Conservation (phyloP, 2,888 invertebrate species). For the Nomada fucata region DNA sequence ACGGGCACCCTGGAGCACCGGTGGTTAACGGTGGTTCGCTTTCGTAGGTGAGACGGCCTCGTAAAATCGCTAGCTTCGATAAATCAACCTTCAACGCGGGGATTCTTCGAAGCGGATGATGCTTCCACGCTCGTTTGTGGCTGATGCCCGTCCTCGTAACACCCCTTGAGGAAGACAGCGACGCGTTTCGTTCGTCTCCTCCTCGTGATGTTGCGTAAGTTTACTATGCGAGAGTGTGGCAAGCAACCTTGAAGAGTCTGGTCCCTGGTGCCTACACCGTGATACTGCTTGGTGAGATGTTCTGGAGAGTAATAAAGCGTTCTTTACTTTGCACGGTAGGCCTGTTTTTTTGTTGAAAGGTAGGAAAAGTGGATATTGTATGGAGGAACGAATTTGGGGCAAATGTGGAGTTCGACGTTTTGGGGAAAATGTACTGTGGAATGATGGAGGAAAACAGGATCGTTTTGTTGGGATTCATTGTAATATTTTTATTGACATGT, state of each 20-base stretch:
- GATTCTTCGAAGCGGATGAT: not conserved
- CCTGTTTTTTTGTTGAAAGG: no score
- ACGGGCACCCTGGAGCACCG: slow-evolving; percentile 12
- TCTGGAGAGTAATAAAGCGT: slow-evolving; percentile 10
- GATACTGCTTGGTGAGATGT: slow-evolving; percentile 36
- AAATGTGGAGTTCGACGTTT: no score
- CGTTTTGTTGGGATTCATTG: no score
- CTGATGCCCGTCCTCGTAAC: slow-evolving; percentile 15
- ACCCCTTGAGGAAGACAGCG: slow-evolving; percentile 12
- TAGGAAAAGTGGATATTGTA: no score
- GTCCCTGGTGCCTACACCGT: slow-evolving; percentile 43
- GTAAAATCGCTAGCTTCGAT: slow-evolving; percentile 43
- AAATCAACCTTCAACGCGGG: slow-evolving; percentile 32
- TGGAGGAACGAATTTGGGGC: no score
- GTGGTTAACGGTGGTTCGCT: slow-evolving; percentile 54
- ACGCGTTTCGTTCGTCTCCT: slow-evolving; percentile 11
- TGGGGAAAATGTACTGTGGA: no score
- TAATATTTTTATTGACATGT: no score
- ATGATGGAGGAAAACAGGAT: not conserved
- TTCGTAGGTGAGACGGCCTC: slow-evolving; percentile 26
- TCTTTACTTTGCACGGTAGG: not conserved
- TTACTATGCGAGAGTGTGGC: slow-evolving; percentile 62
- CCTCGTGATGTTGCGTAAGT: slow-evolving; percentile 70
- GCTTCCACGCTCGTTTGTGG: slow-evolving; percentile 6
- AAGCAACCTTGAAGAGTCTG: slow-evolving; percentile 71